Conservation (phyloP, 1,140 invertebrate species). For the Galendromus occidentalis region DNA sequence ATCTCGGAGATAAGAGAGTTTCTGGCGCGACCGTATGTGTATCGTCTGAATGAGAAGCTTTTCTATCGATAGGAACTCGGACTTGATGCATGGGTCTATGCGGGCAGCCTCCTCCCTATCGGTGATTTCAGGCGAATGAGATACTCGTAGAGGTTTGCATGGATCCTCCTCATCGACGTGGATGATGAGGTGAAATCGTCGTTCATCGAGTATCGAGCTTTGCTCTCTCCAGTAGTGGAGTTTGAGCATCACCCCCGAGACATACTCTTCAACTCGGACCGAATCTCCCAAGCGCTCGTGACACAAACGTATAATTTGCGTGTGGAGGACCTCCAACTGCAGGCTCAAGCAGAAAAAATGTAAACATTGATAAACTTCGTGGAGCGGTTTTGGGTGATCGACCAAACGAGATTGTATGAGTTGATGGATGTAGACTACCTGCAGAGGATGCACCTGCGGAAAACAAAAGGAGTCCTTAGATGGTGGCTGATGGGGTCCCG, state of each 20-base stretch:
- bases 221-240: slow-evolving; percentile 76
- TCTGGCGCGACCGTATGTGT: slow-evolving; percentile 63
- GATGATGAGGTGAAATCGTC: slow-evolving; percentile 65
- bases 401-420: slow-evolving; percentile 66
- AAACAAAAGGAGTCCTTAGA: no score
- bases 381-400: slow-evolving; percentile 54
- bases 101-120: slow-evolving; percentile 33
- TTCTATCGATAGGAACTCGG: slow-evolving; percentile 79
- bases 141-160: slow-evolving; percentile 55
- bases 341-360: slow-evolving; percentile 87
- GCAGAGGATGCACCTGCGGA: slow-evolving; percentile 65
- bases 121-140: slow-evolving; percentile 64
- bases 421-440: slow-evolving; percentile 78
- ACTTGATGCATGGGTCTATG: slow-evolving; percentile 26
- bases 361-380: slow-evolving; percentile 65
- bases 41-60: slow-evolving; percentile 89
- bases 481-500: no score
- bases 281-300: slow-evolving; percentile 69
- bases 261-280: slow-evolving; percentile 78
- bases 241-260: slow-evolving; percentile 60
- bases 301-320: slow-evolving; percentile 69
- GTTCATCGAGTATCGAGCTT: slow-evolving; percentile 32
- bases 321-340: slow-evolving; percentile 82
- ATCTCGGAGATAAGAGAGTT: slow-evolving; percentile 57
- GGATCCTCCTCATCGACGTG: slow-evolving; percentile 66